Base-by-base conservation (phyloP, 2,888 invertebrate genomes). In the Drymonia ruficornis region DNA sequence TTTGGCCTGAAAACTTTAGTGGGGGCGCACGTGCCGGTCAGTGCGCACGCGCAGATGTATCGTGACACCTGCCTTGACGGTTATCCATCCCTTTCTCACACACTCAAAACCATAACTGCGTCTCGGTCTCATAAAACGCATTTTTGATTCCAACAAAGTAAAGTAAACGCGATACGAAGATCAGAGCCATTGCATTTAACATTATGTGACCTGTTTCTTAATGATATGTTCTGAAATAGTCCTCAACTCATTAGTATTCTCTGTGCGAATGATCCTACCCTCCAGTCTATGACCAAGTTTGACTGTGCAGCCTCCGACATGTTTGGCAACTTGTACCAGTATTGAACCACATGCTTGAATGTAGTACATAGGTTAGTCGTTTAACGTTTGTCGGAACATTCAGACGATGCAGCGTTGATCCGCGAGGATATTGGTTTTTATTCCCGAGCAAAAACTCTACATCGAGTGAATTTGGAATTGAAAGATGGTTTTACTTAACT, bases 191-290 rank as follows among this genome's bases (percentile, higher is more conserved):
- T 82, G 79, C 77, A 81, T 83, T 82, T 84, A 79, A 83, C 76
- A 84, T 83, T 83, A 86, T 89, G 88, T 89, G 89, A 89, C 86
- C 84, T 81, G 90, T 87, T 87, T 89, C 74, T 86, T 84, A 86
- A 87, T 86, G 77, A 80, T 81, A 81, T 79, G 81, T 79, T 86
- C 84, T 87, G 85, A 86, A 88, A 87, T 87, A 84, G 86, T 83
- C 77, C 63, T 72, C 68, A 56, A 67, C 80, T 86, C 84, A 89
- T 91, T 89, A 86, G 83, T 90, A 89, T 89, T 85, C 91, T 55
- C 59, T 54, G 46, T 64, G 78, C 78, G 76, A 77, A 72, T 68
- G 66, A 74, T 75, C 63, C 75, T 65, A 76, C 81, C 76, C 78
- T 62, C 63, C 72, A 74, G 75, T 77, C 81, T 83, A 84, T 84